These are phyloP conservation scores for Onychomys arenicola DNA, from an alignment of 2,797 vertebrate genomes.

Conservation along the genomic window DNA sequence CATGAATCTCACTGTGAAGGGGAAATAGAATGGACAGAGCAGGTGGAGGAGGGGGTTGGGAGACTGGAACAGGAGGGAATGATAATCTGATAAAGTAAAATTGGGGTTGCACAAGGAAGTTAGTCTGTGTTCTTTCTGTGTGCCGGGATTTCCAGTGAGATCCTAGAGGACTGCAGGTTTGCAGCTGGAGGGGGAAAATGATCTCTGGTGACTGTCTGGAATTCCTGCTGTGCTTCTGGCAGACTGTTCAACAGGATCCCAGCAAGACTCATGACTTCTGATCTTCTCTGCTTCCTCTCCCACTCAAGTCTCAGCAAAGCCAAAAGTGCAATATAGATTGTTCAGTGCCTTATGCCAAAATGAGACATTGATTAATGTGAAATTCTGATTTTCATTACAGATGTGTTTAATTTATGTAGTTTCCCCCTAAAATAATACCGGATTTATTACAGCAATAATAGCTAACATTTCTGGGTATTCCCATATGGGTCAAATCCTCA, in stretches of 20 bases:
- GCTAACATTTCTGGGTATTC: conserved; percentile 4
- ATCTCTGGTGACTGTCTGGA: not conserved
- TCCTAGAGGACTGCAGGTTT: not conserved
- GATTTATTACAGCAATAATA: conserved; percentile 4
- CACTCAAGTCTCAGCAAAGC: not conserved
- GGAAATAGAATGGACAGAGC: no score
- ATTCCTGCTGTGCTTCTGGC: not conserved
- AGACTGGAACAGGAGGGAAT: not conserved
- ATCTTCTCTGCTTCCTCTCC: not conserved
- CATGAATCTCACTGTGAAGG: no score
- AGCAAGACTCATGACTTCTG: not conserved
- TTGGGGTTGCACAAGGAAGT: not conserved
- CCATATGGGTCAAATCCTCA: not conserved
- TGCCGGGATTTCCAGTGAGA: not conserved
- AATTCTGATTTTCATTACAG: conserved; percentile 10
- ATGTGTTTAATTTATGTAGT: not conserved
- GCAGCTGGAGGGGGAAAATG: not conserved
- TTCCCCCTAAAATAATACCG: conserved; percentile 1
- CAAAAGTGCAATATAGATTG: not conserved
- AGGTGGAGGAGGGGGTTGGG: no score
- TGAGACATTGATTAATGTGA: not conserved
- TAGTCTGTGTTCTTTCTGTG: not conserved
- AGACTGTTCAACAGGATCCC: not conserved
- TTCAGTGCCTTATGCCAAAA: not conserved
- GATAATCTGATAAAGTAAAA: not conserved